Conservation (phyloP, 2,113 vertebrate genomes). For the Falcunculus frontatus region DNA sequence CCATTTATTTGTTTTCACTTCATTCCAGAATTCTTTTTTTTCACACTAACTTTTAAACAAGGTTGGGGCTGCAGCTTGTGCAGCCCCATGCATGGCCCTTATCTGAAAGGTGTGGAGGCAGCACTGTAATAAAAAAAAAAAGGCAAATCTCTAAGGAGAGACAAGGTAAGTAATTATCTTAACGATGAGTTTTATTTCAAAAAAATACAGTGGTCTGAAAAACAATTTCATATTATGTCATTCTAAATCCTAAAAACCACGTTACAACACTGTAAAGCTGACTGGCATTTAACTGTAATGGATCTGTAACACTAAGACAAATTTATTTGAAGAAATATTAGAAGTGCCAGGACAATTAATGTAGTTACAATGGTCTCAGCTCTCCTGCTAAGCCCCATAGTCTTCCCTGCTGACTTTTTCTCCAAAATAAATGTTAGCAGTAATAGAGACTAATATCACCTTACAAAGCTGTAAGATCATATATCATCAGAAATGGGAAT, state of each 20-base stretch:
- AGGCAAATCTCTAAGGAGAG: not conserved
- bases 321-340: conserved; percentile 9
- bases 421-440: conserved; percentile 24
- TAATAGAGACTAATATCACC: not conserved
- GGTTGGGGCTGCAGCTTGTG: not conserved
- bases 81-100: not conserved
- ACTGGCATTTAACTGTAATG: not conserved
- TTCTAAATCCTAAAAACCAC: not conserved
- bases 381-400: not conserved
- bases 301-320: not conserved
- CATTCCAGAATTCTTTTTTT: not conserved
- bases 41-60: not conserved
- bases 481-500: not conserved
- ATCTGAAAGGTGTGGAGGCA: not conserved
- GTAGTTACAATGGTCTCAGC: not conserved
- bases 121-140: not conserved
- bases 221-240: not conserved
- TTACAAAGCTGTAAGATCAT: conserved; percentile 19
- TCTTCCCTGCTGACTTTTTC: not conserved
- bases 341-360: conserved; percentile 7
- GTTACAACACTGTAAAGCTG: not conserved
- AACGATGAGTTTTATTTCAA: not conserved
- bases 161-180: not conserved
- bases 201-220: not conserved
- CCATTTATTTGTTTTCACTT: not conserved